phyloP scores from a whole-genome alignment of 2,888 invertebrate genomes.

The Drosophila anomalata region DNA sequence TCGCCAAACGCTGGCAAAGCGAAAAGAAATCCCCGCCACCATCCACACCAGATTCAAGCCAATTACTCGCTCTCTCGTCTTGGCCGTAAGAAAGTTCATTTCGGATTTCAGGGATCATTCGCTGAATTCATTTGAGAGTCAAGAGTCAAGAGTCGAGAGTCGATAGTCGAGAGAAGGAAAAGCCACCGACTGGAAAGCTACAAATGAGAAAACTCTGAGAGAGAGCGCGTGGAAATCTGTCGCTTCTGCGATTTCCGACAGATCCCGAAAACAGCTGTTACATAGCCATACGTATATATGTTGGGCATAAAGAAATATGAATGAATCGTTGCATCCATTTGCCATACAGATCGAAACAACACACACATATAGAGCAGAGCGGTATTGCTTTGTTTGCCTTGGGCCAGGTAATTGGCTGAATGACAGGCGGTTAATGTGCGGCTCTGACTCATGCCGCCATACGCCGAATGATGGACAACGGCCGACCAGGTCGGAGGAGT shows the following conservation, averaged over 20 bases:
- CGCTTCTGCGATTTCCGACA: constrained; percentile 14
- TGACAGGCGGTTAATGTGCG: constrained; percentile 64
- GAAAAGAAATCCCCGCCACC: constrained; percentile 66
- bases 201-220: constrained; percentile 17
- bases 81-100: constrained; percentile 25
- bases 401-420: constrained; percentile 68
- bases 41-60: constrained; percentile 43
- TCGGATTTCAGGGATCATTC: constrained; percentile 41
- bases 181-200: constrained; percentile 60
- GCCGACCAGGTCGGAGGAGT: constrained; percentile 3
- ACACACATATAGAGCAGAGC: constrained; percentile 3
- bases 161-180: neutral
- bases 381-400: constrained; percentile 61
- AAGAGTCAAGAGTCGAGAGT: constrained; percentile 3
- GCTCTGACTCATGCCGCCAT: constrained; percentile 54
- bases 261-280: constrained; percentile 65
- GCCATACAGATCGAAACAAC: constrained; percentile 9
- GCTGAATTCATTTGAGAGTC: constrained; percentile 63
- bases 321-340: constrained; percentile 50
- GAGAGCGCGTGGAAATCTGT: constrained; percentile 14
- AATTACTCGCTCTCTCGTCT: constrained; percentile 26
- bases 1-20: constrained; percentile 75
- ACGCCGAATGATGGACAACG: constrained; percentile 30
- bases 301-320: constrained; percentile 73
- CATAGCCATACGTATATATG: constrained; percentile 39